Conservation (phyloP, 2,888 invertebrate species). For the Dicyrtoma fusca region DNA sequence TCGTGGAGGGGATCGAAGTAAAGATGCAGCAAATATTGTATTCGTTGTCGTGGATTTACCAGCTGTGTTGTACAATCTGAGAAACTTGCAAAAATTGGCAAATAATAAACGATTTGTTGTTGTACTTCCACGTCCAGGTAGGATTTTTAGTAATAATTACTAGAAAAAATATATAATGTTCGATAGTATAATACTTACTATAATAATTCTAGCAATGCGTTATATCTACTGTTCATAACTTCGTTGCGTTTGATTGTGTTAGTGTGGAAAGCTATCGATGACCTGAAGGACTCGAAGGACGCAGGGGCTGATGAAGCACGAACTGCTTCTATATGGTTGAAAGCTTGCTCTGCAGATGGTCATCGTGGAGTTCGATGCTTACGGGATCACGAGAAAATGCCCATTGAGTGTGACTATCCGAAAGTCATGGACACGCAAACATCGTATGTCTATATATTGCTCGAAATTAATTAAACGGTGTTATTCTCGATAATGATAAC, state of each 20-base stretch:
- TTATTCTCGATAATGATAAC: not conserved
- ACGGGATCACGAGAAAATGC: conserved; percentile 34
- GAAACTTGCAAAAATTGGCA: conserved; percentile 44
- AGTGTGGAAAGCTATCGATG: conserved; percentile 48
- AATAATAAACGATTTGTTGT: conserved; percentile 46
- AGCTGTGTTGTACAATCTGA: conserved; percentile 43
- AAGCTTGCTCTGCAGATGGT: conserved; percentile 38
- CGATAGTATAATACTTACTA: no score
- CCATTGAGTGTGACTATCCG: conserved; percentile 42
- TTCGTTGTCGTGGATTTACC: conserved; percentile 49
- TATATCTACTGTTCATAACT: not conserved
- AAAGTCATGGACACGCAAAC: conserved; percentile 30
- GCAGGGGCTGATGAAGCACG: conserved; percentile 44
- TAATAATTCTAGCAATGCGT: not conserved
- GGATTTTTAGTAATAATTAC: no score
- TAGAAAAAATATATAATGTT: no score
- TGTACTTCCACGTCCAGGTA: conserved; percentile 42
- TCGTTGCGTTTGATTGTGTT: conserved; percentile 4
- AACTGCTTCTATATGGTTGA: conserved; percentile 47
- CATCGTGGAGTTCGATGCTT: conserved; percentile 48
- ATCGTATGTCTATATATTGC: conserved; percentile 1
- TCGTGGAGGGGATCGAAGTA: conserved; percentile 24
- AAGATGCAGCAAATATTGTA: conserved; percentile 30
- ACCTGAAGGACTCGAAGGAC: conserved; percentile 48
- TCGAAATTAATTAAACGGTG: not conserved